These are phyloP conservation scores for Globodera ellingtonae DNA, from an alignment of 1,140 invertebrate genomes.

Conservation along the genomic window DNA sequence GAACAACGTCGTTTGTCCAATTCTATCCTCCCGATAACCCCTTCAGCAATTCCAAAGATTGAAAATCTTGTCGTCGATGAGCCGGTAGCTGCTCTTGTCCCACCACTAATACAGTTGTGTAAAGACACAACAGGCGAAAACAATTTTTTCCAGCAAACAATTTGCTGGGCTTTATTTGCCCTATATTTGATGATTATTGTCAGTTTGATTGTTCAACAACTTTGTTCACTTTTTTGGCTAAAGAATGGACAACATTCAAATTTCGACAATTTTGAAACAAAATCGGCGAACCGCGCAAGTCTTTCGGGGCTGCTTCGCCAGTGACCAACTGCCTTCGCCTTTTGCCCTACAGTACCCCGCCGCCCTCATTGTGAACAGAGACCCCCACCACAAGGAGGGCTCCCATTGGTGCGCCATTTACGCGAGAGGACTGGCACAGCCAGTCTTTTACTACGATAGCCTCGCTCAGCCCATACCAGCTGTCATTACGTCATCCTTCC, in stretches of 20 bases:
- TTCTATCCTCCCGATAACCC: no score
- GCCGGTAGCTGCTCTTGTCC: background rate
- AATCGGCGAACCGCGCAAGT: background rate
- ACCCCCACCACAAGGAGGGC: background rate
- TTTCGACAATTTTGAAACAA: conserved; percentile 11
- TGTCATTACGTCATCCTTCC: background rate
- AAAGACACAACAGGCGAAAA: background rate
- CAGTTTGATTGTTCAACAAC: background rate
- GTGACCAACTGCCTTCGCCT: conserved; percentile 8
- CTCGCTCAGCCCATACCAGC: background rate
- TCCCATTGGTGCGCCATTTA: conserved; percentile 12
- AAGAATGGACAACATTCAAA: conserved; percentile 14
- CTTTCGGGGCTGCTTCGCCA: conserved; percentile 8
- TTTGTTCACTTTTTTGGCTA: background rate
- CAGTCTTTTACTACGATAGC: conserved; percentile 2
- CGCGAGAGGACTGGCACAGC: background rate
- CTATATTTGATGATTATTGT: background rate
- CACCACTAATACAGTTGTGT: background rate
- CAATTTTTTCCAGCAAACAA: background rate
- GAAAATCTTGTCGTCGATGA: background rate
- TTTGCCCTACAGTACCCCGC: background rate
- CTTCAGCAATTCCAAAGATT: background rate
- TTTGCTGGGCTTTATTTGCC: background rate
- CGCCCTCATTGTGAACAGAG: conserved; percentile 2
- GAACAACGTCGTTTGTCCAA: no score